A percentile compares a stretch with the other conserved stretches of the same genome.
Conservation (phyloP, 2,888 invertebrate genomes). For the Saturnia pavonia region DNA sequence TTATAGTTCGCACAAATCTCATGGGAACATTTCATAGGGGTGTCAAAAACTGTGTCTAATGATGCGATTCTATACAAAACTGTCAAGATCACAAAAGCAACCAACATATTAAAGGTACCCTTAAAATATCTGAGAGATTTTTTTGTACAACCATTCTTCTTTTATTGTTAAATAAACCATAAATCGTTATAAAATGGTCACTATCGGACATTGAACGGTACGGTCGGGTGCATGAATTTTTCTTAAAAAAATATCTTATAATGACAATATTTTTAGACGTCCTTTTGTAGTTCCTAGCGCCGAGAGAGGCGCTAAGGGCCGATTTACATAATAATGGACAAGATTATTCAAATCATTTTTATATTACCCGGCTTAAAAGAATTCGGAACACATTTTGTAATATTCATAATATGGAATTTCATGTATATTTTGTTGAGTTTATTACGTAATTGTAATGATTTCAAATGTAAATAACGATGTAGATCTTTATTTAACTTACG, state of each 20-base stretch:
- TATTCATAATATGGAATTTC: slow-evolving; percentile 6
- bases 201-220: slow-evolving; percentile 63
- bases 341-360: slow-evolving; percentile 58
- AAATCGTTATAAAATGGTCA: slow-evolving; percentile 78
- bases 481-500: not conserved
- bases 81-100: slow-evolving; percentile 57
- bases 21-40: slow-evolving; percentile 57
- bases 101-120: slow-evolving; percentile 51
- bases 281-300: slow-evolving; percentile 60
- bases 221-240: slow-evolving; percentile 44
- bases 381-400: slow-evolving; percentile 21
- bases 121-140: slow-evolving; percentile 51
- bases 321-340: slow-evolving; percentile 68
- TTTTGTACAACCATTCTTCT: slow-evolving; percentile 57
- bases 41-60: slow-evolving; percentile 68
- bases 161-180: slow-evolving; percentile 80
- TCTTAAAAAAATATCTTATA: slow-evolving; percentile 48
- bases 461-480: not conserved
- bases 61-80: slow-evolving; percentile 58
- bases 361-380: slow-evolving; percentile 45
- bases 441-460: slow-evolving; percentile 2
- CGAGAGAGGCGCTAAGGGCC: slow-evolving; percentile 66
- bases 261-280: slow-evolving; percentile 61
- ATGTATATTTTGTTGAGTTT: slow-evolving; percentile 19
- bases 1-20: slow-evolving; percentile 46